Evolutionary conservation across 2,113 vertebrate genomes (phyloP).

Genomic region (Chroicocephalus ridibundus): DNA sequence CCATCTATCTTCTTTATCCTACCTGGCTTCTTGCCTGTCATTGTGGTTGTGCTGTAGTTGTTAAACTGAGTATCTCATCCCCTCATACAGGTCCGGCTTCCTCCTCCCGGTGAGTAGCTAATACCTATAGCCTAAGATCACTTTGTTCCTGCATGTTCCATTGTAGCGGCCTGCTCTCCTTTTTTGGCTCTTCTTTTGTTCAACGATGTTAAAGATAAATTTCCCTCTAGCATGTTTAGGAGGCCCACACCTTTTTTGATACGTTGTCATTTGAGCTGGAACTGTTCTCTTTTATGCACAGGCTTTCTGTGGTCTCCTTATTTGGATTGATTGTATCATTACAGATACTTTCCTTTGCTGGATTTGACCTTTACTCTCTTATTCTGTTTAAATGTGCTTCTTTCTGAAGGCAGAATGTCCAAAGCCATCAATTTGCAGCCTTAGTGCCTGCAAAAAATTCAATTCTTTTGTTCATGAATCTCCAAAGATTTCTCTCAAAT

Average conservation of each 20-base stretch:
- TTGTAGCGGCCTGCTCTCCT: not conserved
- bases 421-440: not conserved
- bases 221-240: not conserved
- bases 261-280: not conserved
- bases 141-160: not conserved
- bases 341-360: not conserved
- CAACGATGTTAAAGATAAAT: not conserved
- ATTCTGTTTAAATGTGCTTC: not conserved
- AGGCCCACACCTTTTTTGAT: not conserved
- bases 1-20: not conserved
- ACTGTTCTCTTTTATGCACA: not conserved
- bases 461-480: not conserved
- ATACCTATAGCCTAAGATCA: not conserved
- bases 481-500: not conserved
- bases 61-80: not conserved
- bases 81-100: not conserved
- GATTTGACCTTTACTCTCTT: not conserved
- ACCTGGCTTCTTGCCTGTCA: not conserved
- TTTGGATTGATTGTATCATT: not conserved
- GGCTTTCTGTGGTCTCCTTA: not conserved
- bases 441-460: not conserved
- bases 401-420: not conserved
- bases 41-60: not conserved
- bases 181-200: not conserved
- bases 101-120: not conserved